phyloP scores from a whole-genome alignment of 1,140 invertebrate genomes.

The Cecropterus lyciades region DNA sequence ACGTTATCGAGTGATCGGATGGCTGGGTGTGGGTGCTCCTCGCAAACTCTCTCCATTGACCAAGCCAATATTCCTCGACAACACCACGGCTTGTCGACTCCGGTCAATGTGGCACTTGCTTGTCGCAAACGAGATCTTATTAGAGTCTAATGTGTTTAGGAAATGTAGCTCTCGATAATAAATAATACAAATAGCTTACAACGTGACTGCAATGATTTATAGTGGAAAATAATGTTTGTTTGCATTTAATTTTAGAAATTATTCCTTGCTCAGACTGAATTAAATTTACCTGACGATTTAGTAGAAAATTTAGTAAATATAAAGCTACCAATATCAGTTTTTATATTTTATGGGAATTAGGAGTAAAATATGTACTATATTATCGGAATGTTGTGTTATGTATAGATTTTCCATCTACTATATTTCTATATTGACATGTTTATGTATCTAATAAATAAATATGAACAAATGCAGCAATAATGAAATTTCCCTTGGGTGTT shows the following conservation, averaged over 20 bases:
- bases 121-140: slow-evolving; percentile 55
- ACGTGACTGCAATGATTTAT: slow-evolving; percentile 13
- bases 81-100: slow-evolving; percentile 39
- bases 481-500: too few relatives aligned
- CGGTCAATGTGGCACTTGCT: slow-evolving; percentile 45
- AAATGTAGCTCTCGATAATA: slow-evolving; percentile 42
- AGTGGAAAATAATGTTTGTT: slow-evolving; percentile 13
- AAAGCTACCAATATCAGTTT: too few relatives aligned
- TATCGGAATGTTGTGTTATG: too few relatives aligned
- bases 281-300: too few relatives aligned
- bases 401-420: too few relatives aligned
- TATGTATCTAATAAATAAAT: too few relatives aligned
- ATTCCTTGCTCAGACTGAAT: not conserved
- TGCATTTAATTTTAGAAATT: not conserved
- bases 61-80: slow-evolving; percentile 46
- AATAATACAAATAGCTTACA: slow-evolving; percentile 18
- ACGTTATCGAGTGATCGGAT: slow-evolving; percentile 60
- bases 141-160: slow-evolving; percentile 50
- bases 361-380: too few relatives aligned
- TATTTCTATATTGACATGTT: too few relatives aligned
- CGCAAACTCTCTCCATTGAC: slow-evolving; percentile 56
- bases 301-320: too few relatives aligned
- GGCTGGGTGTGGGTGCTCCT: slow-evolving; percentile 43
- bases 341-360: too few relatives aligned
- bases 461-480: too few relatives aligned